Base-by-base conservation (phyloP, 2,113 vertebrate genomes). In the Scytalopus superciliaris region DNA sequence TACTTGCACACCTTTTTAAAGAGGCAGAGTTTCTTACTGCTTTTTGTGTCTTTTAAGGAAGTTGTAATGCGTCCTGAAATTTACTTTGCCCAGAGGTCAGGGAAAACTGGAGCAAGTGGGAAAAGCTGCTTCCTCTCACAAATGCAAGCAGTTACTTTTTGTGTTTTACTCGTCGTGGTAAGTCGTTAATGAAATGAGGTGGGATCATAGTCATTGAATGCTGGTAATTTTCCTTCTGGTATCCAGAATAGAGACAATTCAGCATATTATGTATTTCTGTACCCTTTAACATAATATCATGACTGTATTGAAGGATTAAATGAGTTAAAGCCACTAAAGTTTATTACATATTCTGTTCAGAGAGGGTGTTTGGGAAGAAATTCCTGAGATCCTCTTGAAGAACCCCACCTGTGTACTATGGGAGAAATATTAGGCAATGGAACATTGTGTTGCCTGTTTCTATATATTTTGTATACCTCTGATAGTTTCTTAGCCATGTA, bases 131-230 rank as follows among this genome's bases (percentile, higher is more conserved):
- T 97, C 72, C 96, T 97, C 92, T 91, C 93, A 89, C 94, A 94
- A 97, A 97, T 96, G 90, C 95, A 97, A 93, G 95, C 94, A 96
- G 96, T 96, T 97, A 96, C 94, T 96, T 88, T 95, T 94, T 62
- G n/a, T 39, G 15, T 95, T 96, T 93, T 97, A 93, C 91, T 94
- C 40, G 45, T 79, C 21, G 57, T 88, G 82, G 83, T 96, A 95
- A 97, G 93, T 96, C 83, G 90, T 95, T 96, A 96, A 83, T 69
- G 25, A 86, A 93, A 96, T 57, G 92, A 94, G 84, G 37, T 88
- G 92, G 92, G 84, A 91, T 94, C 47, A 44, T 87, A 60, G 73
- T 95, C 68, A 42, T 59, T 75, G 89, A 93, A 84, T 77, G 49
- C 74, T 95, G 94, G 83, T 93, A 91, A 96, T 97, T 97, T 97